phyloP scores from a whole-genome alignment of 2,888 invertebrate species.

The Piscicola geometra region DNA sequence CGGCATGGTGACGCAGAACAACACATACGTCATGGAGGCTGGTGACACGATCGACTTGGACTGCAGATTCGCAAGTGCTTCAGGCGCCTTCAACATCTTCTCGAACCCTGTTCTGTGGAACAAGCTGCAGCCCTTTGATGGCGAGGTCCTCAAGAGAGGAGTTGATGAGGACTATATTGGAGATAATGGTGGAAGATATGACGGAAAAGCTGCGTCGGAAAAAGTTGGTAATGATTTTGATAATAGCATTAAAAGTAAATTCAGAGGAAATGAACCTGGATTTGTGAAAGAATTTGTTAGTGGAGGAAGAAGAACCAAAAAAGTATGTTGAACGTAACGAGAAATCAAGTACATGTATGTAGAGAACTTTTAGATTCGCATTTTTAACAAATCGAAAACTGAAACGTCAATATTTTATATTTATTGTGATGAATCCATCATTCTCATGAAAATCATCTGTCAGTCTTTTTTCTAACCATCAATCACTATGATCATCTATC shows the following conservation, averaged over 20 bases:
- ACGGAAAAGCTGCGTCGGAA: background rate
- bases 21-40: background rate
- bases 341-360: too few species aligned
- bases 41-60: background rate
- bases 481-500: too few species aligned
- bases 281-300: too few species aligned
- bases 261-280: background rate
- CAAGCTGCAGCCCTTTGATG: background rate
- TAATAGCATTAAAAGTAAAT: background rate
- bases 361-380: too few species aligned
- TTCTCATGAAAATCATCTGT: too few species aligned
- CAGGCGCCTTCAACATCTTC: background rate
- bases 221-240: background rate
- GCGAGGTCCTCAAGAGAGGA: background rate
- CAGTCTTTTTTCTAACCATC: too few species aligned
- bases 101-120: slow-evolving; percentile 1
- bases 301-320: too few species aligned
- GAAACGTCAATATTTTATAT: too few species aligned
- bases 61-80: background rate
- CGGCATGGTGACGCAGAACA: background rate
- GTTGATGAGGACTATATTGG: background rate
- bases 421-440: too few species aligned
- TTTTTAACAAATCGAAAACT: too few species aligned
- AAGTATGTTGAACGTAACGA: too few species aligned
- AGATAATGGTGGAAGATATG: background rate